Percentiles rank a stretch among this genome's conserved stretches.
phyloP scores from a whole-genome alignment of 2,797 vertebrate genomes.

The Enteromius afrohamiltoni region DNA sequence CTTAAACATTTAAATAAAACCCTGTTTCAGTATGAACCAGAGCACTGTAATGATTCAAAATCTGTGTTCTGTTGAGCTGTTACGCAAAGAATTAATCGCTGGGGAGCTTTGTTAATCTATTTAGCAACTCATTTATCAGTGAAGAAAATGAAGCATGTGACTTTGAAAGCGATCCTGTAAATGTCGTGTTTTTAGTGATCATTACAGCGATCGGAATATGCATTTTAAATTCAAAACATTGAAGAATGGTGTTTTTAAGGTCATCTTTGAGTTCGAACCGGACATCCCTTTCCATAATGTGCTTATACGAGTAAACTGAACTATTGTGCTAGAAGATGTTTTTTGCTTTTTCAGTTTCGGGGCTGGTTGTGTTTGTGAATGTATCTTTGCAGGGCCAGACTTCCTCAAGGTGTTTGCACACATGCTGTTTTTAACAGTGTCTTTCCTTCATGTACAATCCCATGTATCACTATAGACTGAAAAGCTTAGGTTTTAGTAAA shows the following conservation, averaged over 20 bases:
- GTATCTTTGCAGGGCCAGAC: conserved; percentile 11
- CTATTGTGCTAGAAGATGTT: conserved; percentile 18
- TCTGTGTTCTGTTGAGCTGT: conserved; percentile 42
- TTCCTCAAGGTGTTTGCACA: conserved; percentile 21
- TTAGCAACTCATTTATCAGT: background rate
- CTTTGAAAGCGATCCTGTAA: conserved; percentile 12
- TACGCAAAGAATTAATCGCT: conserved; percentile 17
- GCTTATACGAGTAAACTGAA: conserved; percentile 7
- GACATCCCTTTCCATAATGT: background rate
- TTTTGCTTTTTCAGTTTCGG: conserved; percentile 26
- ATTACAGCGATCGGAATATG: background rate
- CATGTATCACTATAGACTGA: background rate
- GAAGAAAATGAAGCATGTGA: background rate
- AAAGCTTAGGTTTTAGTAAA: conserved; percentile 19
- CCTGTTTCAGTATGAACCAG: conserved; percentile 63
- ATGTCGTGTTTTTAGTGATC: conserved; percentile 1
- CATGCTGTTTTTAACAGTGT: background rate
- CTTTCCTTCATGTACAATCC: conserved; percentile 22
- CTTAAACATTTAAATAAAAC: conserved; percentile 73
- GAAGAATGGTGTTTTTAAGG: conserved; percentile 16
- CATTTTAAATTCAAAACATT: conserved; percentile 23
- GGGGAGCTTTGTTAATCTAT: background rate
- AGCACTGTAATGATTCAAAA: conserved; percentile 62
- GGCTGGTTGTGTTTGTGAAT: conserved; percentile 26
- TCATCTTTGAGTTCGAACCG: background rate